phyloP scores from a whole-genome alignment of 2,113 vertebrate species.

The Cairina moschata region DNA sequence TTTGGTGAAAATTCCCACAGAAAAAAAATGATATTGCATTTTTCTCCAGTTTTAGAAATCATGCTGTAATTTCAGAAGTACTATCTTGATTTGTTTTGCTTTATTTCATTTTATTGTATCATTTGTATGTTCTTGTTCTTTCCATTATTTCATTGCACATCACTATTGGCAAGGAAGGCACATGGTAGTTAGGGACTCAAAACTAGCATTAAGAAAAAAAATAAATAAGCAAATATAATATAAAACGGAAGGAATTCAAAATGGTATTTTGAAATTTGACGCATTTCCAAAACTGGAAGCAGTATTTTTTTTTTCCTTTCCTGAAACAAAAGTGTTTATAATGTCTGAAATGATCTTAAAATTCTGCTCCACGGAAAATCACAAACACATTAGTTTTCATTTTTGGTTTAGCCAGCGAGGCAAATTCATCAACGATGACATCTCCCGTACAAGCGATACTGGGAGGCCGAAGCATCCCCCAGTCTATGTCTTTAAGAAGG shows the following conservation, averaged over 20 bases:
- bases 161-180: neutral
- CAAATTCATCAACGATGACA: neutral
- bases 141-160: neutral
- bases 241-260: neutral
- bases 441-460: neutral
- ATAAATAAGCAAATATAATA: neutral
- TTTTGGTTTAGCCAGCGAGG: neutral
- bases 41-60: neutral
- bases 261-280: neutral
- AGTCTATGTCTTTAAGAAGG: constrained; percentile 44
- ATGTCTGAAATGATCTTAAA: neutral
- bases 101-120: neutral
- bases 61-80: neutral
- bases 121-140: neutral
- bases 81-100: neutral
- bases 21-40: neutral
- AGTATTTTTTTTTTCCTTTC: neutral
- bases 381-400: neutral
- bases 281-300: neutral
- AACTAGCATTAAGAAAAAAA: neutral
- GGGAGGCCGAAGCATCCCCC: neutral
- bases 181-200: neutral
- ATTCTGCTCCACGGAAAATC: neutral
- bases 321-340: neutral
- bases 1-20: neutral